Base-by-base conservation (phyloP, 2,113 vertebrate genomes). In the Pedetes capensis region DNA sequence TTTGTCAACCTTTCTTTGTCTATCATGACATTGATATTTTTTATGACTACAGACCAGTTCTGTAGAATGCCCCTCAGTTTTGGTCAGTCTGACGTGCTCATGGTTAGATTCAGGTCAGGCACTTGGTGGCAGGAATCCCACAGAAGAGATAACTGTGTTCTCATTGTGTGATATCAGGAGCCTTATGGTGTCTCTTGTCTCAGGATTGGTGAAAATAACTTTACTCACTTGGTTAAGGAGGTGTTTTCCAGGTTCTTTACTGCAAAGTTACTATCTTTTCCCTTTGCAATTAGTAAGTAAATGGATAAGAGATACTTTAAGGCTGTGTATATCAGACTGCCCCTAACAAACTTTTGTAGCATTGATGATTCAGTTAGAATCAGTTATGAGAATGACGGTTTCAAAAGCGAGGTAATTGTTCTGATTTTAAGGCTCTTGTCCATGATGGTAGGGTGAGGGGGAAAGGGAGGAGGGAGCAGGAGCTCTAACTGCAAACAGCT, bases 351-450 rank as follows among this genome's bases (percentile, higher is more conserved):
- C 37, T 79, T 93, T 76, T 89, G 74, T 25, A 49, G 76, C 49
- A 61, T 59, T 82, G 42, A 68, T 68, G 92, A 81, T 66, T 81
- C 57, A 71, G 61, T 71, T 74, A 22, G 57, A 91, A 78, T 68
- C 66, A 39, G 4, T 80, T 75, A 39, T 87, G 74, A 61, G 14
- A 47, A 32, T 27, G 66, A 76, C 1, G 3, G 44, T 53, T 71
- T n/a, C 83, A 85, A 68, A 81, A 53, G 6, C 1, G 14, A 84
- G n/a, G 20, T 23, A 37, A 80, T 12, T 4, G 53, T 88, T 96
- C 84, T 87, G 87, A 78, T 39, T 94, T 75, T 80, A 87, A 96
- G 81, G 63, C 51, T 87, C 53, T 9, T 44, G 2, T 90, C 72
- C 47, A 49, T 39, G 68, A 66, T 44, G 6, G 64, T 27, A 69